These are phyloP conservation scores for Drosophila hamatofila DNA, from an alignment of 2,888 invertebrate species.

Conservation along the genomic window DNA sequence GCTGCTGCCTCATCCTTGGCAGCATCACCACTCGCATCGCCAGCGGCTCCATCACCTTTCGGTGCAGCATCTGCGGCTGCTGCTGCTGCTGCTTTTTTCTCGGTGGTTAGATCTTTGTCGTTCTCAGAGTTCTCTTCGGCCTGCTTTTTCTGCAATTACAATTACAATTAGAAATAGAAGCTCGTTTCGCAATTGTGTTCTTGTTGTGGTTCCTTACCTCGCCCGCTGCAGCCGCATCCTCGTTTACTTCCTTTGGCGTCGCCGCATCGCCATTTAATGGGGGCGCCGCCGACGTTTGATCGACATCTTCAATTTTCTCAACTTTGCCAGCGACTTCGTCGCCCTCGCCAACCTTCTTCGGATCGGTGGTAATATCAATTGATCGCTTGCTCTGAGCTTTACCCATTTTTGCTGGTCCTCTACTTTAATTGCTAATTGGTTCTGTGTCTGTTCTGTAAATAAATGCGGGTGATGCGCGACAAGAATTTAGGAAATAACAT, in stretches of 20 bases:
- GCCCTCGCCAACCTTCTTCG: slow-evolving; percentile 86
- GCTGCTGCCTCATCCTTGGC: slow-evolving; percentile 63
- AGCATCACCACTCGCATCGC: slow-evolving; percentile 69
- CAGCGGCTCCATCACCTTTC: slow-evolving; percentile 56
- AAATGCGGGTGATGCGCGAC: slow-evolving; percentile 35
- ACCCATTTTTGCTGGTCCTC: slow-evolving; percentile 88
- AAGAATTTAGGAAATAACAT: slow-evolving; percentile 37
- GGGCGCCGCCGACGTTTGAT: slow-evolving; percentile 85
- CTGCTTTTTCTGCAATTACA: slow-evolving; percentile 86
- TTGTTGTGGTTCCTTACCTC: slow-evolving; percentile 38
- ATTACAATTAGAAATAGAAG: slow-evolving; percentile 2
- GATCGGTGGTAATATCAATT: slow-evolving; percentile 92
- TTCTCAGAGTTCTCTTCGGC: slow-evolving; percentile 87
- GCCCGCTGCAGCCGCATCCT: slow-evolving; percentile 71
- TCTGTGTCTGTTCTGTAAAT: slow-evolving; percentile 46
- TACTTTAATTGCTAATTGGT: slow-evolving; percentile 84
- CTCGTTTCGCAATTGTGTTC: background rate
- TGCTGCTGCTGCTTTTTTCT: slow-evolving; percentile 86
- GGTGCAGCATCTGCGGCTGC: slow-evolving; percentile 59
- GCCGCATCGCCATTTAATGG: slow-evolving; percentile 88
- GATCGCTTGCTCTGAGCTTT: slow-evolving; percentile 95
- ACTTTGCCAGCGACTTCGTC: slow-evolving; percentile 89
- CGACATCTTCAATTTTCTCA: slow-evolving; percentile 91
- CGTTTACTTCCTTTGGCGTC: slow-evolving; percentile 88
- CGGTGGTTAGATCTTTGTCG: slow-evolving; percentile 89